Conservation (phyloP, 2,888 invertebrate species). For the Eledona agricola region DNA sequence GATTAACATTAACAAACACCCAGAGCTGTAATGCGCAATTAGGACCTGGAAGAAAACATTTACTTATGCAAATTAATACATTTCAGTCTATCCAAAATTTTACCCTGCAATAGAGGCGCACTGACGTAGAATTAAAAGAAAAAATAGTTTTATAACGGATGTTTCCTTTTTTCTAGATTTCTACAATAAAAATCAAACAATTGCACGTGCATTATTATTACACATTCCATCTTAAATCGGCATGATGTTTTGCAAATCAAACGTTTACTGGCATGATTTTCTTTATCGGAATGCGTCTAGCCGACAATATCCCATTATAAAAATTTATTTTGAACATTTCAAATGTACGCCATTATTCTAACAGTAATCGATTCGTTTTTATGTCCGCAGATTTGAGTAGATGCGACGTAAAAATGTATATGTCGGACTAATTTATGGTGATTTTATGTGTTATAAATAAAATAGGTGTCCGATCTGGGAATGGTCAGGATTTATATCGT, state of each 20-base stretch:
- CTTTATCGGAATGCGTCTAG: slow-evolving; percentile 13
- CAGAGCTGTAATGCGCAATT: slow-evolving; percentile 11
- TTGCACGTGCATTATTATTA: too few species aligned
- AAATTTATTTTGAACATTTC: slow-evolving; percentile 22
- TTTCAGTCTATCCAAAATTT: slow-evolving; percentile 3
- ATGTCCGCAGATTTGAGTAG: slow-evolving; percentile 8
- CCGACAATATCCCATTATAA: slow-evolving; percentile 18
- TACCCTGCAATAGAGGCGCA: too few species aligned
- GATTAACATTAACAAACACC: slow-evolving; percentile 25
- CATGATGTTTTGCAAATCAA: too few species aligned
- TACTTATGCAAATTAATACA: slow-evolving; percentile 1
- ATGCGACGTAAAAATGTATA: slow-evolving; percentile 18
- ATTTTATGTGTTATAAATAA: slow-evolving; percentile 30
- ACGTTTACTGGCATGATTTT: too few species aligned
- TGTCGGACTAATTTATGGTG: slow-evolving; percentile 20
- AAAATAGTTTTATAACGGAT: too few species aligned
- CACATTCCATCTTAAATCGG: too few species aligned
- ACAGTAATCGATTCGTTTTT: slow-evolving; percentile 11
- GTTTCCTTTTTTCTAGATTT: too few species aligned
- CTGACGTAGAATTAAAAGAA: too few species aligned
- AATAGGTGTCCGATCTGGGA: slow-evolving; percentile 28
- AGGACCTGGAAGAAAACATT: slow-evolving; percentile 15
- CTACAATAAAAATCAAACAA: too few species aligned
- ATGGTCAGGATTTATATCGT: slow-evolving; percentile 37
- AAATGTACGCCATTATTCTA: slow-evolving; percentile 11